Evolutionary conservation across 2,797 vertebrate genomes (phyloP).

Genomic region (Selene dorsalis): DNA sequence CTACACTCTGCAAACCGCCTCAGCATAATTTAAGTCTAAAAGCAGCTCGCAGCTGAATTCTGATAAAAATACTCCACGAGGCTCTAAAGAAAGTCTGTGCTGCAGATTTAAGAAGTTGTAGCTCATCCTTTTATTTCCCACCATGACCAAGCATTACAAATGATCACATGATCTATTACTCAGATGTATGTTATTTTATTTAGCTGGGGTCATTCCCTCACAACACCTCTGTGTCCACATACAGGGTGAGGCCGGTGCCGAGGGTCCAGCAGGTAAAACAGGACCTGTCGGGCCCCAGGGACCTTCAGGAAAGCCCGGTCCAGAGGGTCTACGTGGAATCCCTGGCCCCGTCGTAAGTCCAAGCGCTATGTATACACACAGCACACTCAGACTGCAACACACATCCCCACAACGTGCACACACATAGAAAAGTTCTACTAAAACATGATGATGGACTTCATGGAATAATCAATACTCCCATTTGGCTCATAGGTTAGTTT

Average conservation of each 20-base stretch:
- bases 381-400: slow-evolving; percentile 28
- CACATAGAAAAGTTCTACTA: slow-evolving; percentile 32
- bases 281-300: slow-evolving; percentile 98
- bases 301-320: slow-evolving; percentile 94
- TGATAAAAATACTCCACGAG: slow-evolving; percentile 14
- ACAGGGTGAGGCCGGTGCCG: slow-evolving; percentile 93
- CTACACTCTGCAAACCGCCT: slow-evolving; percentile 12
- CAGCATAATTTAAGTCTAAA: slow-evolving; percentile 35
- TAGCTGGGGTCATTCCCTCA: background rate
- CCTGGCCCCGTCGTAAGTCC: slow-evolving; percentile 95
- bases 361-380: slow-evolving; percentile 7
- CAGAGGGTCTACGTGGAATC: slow-evolving; percentile 96
- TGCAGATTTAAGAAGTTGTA: background rate
- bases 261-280: slow-evolving; percentile 96
- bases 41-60: slow-evolving; percentile 22
- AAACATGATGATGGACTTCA: slow-evolving; percentile 74
- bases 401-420: slow-evolving; percentile 35
- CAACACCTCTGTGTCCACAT: background rate
- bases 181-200: background rate
- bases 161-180: background rate
- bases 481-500: slow-evolving; percentile 73
- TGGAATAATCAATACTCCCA: slow-evolving; percentile 79
- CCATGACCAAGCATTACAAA: background rate
- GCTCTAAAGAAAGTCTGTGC: background rate
- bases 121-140: background rate